Evolutionary conservation across 2,797 vertebrate genomes (phyloP).

Genomic region (Neostethus bicornis): DNA sequence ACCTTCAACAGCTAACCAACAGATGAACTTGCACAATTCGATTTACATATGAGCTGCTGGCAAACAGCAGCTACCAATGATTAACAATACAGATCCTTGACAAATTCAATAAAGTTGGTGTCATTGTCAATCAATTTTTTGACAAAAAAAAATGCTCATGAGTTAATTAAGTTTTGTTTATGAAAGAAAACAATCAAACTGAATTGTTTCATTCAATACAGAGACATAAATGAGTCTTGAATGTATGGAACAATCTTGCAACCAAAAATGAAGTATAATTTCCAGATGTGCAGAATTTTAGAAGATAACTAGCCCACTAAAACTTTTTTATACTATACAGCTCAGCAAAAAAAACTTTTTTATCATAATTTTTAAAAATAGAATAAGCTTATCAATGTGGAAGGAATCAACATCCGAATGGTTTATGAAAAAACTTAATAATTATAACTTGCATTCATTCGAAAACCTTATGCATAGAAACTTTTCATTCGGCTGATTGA

Average conservation of each 20-base stretch:
- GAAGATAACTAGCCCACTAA: no score
- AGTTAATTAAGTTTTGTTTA: no score
- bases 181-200: no score
- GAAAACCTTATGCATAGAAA: slow-evolving; percentile 69
- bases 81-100: background rate
- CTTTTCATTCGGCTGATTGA: slow-evolving; percentile 64
- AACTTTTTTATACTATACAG: no score
- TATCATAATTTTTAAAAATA: slow-evolving; percentile 28
- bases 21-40: background rate
- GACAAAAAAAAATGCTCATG: background rate
- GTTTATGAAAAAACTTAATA: slow-evolving; percentile 68
- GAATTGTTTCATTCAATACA: no score
- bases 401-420: slow-evolving; percentile 64
- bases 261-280: no score
- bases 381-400: no score
- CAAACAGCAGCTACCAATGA: background rate
- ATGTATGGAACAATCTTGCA: no score
- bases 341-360: slow-evolving; percentile 17
- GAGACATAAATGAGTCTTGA: no score
- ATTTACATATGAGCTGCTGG: background rate
- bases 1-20: background rate
- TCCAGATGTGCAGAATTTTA: no score
- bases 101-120: background rate
- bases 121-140: background rate
- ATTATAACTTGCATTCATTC: slow-evolving; percentile 67